These are phyloP conservation scores for Istiophorus platypterus DNA, from an alignment of 2,113 vertebrate species.

Conservation along the genomic window DNA sequence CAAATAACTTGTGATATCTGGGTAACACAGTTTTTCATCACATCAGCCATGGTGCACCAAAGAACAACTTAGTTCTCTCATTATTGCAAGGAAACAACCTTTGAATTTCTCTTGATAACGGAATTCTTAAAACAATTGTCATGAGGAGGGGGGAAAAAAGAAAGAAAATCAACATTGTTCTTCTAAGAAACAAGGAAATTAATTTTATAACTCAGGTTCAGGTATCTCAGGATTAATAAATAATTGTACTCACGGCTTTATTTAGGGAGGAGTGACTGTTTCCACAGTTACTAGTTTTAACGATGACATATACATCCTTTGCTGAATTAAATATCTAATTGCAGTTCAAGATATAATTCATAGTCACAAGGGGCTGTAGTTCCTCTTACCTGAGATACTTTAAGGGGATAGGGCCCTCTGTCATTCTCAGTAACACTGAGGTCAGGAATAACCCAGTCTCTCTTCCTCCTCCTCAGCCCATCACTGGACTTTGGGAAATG, in stretches of 20 bases:
- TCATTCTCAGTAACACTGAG: slow-evolving; percentile 58
- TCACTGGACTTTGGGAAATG: slow-evolving; percentile 62
- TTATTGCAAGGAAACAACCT: background rate
- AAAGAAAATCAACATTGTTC: background rate
- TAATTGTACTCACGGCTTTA: background rate
- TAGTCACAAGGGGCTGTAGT: background rate
- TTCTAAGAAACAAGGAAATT: background rate
- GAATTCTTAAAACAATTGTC: background rate
- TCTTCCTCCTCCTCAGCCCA: slow-evolving; percentile 78
- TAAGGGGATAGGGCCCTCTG: slow-evolving; percentile 63
- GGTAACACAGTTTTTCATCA: background rate
- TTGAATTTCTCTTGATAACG: background rate
- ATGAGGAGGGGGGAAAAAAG: too few species aligned
- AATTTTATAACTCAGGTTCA: background rate
- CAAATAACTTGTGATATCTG: background rate
- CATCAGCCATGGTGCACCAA: background rate
- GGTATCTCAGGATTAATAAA: background rate
- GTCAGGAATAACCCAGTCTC: slow-evolving; percentile 81
- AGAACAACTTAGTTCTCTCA: background rate
- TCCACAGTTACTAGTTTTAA: background rate
- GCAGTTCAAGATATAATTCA: background rate
- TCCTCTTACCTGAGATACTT: slow-evolving; percentile 65
- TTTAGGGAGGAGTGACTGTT: background rate
- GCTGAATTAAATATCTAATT: background rate
- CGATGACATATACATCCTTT: background rate